Evolutionary conservation across 2,113 vertebrate genomes (phyloP), one percentile per base, ranked within the genome.

Genomic region (Scortum barcoo): DNA sequence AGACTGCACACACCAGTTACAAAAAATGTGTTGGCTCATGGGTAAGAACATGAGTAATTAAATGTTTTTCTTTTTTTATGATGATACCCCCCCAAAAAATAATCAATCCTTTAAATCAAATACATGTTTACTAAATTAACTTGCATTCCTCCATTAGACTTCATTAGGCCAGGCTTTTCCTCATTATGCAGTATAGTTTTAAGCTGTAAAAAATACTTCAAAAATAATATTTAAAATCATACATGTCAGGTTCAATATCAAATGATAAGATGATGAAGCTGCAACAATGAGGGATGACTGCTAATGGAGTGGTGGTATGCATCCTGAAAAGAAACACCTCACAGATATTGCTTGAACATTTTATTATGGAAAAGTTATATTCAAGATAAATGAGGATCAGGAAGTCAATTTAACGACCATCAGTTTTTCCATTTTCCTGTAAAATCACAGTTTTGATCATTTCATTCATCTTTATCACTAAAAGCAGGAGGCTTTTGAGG

Each of bases 401-500:
- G 51, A 4, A 54, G 46, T 75, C 24, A 1, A 11, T 24, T 42
- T 28, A 57, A 56, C 51, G n/a, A n/a, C 8, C 5, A 6, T 7
- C 4, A 20, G 13, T 48, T 26, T 8, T 44, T 77, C 12, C 33
- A 6, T 71, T 75, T 83, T 44, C 46, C 6, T 70, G 36, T 7
- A 38, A 42, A 78, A 28, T 76, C 19, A 36, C 30, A 48, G 13
- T 80, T 79, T 73, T 81, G 12, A 81, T 90, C 9, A 28, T 67
- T 44, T 72, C 7, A 30, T 83, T 80, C 63, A 63, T 60, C 61
- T 44, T 84, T 72, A 68, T 78, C 28, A 72, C 80, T 62, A 26
- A 83, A 87, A 93, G 70, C 93, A 94, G 94, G 93, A 86, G 48
- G 51, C 83, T 76, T 67, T 76, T 84, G 93, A 89, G 56, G 61